Percentiles rank a stretch among this genome's conserved stretches.
phyloP scores from a whole-genome alignment of 2,888 invertebrate species.

The Petrolisthes manimaculis region DNA sequence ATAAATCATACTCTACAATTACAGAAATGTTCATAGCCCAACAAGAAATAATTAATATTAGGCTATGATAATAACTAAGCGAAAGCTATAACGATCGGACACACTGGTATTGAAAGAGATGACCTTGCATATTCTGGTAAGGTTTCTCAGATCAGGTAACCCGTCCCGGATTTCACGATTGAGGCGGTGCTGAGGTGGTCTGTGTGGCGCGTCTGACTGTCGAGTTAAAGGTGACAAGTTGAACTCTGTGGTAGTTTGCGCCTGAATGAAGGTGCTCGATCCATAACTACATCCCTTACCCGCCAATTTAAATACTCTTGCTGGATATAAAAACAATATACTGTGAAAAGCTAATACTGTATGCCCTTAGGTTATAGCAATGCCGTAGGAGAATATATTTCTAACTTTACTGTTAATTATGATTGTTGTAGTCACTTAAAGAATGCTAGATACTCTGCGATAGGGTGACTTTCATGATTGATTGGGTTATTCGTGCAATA shows the following conservation, averaged over 20 bases:
- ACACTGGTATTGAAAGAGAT: slow-evolving; percentile 44
- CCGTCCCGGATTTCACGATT: slow-evolving; percentile 6
- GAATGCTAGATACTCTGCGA: too few relatives aligned
- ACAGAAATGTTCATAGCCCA: background rate
- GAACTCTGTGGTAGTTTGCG: background rate
- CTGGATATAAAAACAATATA: background rate
- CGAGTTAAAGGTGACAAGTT: background rate
- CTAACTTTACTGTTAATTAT: too few relatives aligned
- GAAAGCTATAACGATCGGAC: slow-evolving; percentile 26
- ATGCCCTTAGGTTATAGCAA: too few relatives aligned
- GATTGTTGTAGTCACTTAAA: too few relatives aligned
- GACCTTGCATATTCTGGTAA: slow-evolving; percentile 53
- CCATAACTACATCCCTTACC: background rate
- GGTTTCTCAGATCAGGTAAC: slow-evolving; percentile 46
- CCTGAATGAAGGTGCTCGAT: background rate
- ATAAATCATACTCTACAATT: too few relatives aligned
- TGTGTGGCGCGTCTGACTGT: background rate
- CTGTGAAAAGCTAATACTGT: too few relatives aligned
- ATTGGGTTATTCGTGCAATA: background rate
- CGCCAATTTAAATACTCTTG: background rate
- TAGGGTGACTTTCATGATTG: background rate
- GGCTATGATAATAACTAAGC: too few relatives aligned
- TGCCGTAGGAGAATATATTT: too few relatives aligned
- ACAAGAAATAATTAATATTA: background rate
- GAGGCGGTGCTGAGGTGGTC: background rate